These are phyloP conservation scores for Tinea semifulvella DNA, from an alignment of 2,888 invertebrate genomes.

Conservation along the genomic window DNA sequence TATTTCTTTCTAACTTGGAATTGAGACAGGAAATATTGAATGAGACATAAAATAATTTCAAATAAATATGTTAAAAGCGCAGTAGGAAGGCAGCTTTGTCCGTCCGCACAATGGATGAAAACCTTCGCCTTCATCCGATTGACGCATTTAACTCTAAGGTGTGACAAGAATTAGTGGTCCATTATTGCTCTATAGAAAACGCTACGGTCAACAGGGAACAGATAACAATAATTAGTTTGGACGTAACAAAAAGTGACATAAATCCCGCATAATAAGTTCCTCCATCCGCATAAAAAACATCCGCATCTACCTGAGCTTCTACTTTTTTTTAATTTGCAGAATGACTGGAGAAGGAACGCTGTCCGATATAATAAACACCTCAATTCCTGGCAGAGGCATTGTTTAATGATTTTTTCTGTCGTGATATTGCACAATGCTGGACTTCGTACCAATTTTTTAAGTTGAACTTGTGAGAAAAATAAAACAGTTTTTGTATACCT, in stretches of 20 bases:
- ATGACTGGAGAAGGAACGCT: slow-evolving; percentile 44
- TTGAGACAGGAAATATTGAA: slow-evolving; percentile 28
- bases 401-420: slow-evolving; percentile 64
- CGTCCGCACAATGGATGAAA: slow-evolving; percentile 34
- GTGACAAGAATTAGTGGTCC: slow-evolving; percentile 63
- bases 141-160: slow-evolving; percentile 56
- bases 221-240: slow-evolving; percentile 66
- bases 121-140: slow-evolving; percentile 25
- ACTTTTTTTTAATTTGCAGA: slow-evolving; percentile 39
- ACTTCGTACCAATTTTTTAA: slow-evolving; percentile 39
- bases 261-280: slow-evolving; percentile 64
- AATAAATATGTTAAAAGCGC: slow-evolving; percentile 53
- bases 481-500: slow-evolving; percentile 52
- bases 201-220: slow-evolving; percentile 56
- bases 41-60: slow-evolving; percentile 43
- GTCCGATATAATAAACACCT: slow-evolving; percentile 63
- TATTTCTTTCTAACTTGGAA: neutral
- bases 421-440: slow-evolving; percentile 64
- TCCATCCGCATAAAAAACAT: slow-evolving; percentile 43
- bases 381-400: slow-evolving; percentile 62
- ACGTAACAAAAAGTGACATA: slow-evolving; percentile 64
- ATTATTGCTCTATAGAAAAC: slow-evolving; percentile 56
- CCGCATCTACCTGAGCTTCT: slow-evolving; percentile 51
- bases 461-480: slow-evolving; percentile 47
- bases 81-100: slow-evolving; percentile 59